Conservation (phyloP, 2,888 invertebrate species). For the Cheilosia grossa region DNA sequence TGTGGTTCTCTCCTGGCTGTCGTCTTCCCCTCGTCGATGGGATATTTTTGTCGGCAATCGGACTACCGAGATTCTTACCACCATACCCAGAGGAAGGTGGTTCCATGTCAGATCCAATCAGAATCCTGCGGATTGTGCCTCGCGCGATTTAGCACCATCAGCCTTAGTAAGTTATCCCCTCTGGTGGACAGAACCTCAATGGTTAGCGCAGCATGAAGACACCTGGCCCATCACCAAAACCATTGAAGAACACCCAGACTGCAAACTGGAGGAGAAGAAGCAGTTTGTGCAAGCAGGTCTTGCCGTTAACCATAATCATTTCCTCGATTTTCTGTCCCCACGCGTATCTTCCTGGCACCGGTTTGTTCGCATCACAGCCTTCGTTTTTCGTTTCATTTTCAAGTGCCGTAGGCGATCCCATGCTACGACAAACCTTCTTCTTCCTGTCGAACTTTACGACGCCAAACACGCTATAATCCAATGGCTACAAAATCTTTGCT, state of each 20-base stretch:
- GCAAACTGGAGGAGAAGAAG: background rate
- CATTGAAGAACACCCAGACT: conserved; percentile 1
- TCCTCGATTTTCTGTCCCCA: background rate
- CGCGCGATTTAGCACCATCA: conserved; percentile 64
- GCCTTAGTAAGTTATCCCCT: conserved; percentile 28
- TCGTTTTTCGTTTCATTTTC: background rate
- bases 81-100: conserved; percentile 58
- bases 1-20: conserved; percentile 77
- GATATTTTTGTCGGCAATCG: conserved; percentile 63
- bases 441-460: background rate
- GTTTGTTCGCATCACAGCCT: background rate
- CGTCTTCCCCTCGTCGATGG: conserved; percentile 63
- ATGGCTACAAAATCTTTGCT: conserved; percentile 13
- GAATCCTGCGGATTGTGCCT: conserved; percentile 75
- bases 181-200: conserved; percentile 69
- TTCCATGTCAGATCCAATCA: conserved; percentile 58
- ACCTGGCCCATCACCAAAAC: conserved; percentile 10
- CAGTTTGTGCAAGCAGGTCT: background rate
- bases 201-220: conserved; percentile 16
- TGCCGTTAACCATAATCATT: conserved; percentile 7
- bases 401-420: background rate
- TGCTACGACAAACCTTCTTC: background rate
- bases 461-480: background rate
- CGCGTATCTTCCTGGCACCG: conserved; percentile 1
- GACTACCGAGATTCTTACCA: conserved; percentile 59